Base-by-base conservation (phyloP, 2,888 invertebrate species). In the Acanthosepion lycidas region DNA sequence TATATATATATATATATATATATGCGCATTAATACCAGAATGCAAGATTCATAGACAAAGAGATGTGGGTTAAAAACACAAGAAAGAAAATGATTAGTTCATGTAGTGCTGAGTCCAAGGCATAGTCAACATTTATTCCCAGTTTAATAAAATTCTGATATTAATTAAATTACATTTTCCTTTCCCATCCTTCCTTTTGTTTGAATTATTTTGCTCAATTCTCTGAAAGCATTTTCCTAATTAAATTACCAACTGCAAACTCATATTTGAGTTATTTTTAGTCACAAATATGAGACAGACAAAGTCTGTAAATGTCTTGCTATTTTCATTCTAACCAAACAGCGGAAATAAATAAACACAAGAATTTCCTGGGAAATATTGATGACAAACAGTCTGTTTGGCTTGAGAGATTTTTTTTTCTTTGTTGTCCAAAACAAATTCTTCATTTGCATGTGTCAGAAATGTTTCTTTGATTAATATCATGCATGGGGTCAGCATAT, bases 231-330 rank as follows among this genome's bases (percentile, higher is more conserved):
- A 18, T n/a, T 78, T 78, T 78, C n/a, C n/a, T 78, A 78, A 78
- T 78, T 78, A 78, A 78, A 78, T 78, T 78, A 78, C 33, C 78
- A n/a, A 78, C 78, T 78, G 78, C 78, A 78, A 78, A 33, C 78
- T 12, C 78, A 78, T 78, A 78, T 78, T n/a, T 3, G 78, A 78
- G 78, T 78, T 78, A 78, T 78, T 78, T 78, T 78, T 78, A 78
- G 78, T 78, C 0, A n/a, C 78, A 33, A 78, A 78, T 78, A 18
- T 33, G 33, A 15, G 78, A 78, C n/a, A 18, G 78, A n/a, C 15
- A n/a, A 33, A 78, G n/a, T n/a, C n/a, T 33, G n/a, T 15, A 78
- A 78, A 78, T 12, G 12, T 78, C 78, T 78, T 78, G n/a, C n/a
- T n/a, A n/a, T 33, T 78, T 78, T 15, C 9, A 78, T 78, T 78